Evolutionary conservation across 2,113 vertebrate genomes (phyloP).

Genomic region (Dryoscopus gambensis): DNA sequence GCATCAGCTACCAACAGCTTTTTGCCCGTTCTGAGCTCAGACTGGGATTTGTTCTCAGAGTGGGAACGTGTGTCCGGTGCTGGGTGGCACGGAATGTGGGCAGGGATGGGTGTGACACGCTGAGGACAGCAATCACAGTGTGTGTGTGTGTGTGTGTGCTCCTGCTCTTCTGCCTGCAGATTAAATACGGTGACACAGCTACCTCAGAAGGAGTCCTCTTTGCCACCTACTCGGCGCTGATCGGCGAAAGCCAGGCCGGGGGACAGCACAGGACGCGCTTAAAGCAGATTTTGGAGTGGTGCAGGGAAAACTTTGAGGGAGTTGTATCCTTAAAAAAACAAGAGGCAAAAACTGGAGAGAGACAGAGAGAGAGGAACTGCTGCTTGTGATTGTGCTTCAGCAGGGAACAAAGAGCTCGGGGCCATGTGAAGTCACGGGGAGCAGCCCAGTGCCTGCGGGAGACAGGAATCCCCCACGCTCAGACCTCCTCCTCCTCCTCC

Average conservation of each 20-base stretch:
- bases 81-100: neutral
- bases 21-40: neutral
- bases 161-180: conserved; percentile 68
- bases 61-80: neutral
- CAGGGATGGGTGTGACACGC: fast-evolving
- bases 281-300: conserved; percentile 96
- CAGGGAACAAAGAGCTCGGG: neutral
- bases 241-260: conserved; percentile 95
- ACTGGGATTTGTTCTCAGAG: neutral
- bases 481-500: neutral
- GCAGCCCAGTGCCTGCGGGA: neutral
- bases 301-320: conserved; percentile 89
- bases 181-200: conserved; percentile 97
- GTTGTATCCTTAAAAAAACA: conserved; percentile 86
- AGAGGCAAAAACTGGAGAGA: neutral
- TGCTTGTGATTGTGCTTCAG: neutral
- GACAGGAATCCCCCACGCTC: neutral
- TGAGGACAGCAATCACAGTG: neutral
- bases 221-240: conserved; percentile 95
- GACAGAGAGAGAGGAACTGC: neutral
- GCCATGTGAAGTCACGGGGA: neutral
- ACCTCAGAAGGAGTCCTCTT: conserved; percentile 98
- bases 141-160: neutral
- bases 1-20: neutral
- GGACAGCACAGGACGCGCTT: conserved; percentile 93